These are phyloP conservation scores for Oreohelix idahoensis DNA, from an alignment of 1,140 invertebrate genomes.

Conservation along the genomic window DNA sequence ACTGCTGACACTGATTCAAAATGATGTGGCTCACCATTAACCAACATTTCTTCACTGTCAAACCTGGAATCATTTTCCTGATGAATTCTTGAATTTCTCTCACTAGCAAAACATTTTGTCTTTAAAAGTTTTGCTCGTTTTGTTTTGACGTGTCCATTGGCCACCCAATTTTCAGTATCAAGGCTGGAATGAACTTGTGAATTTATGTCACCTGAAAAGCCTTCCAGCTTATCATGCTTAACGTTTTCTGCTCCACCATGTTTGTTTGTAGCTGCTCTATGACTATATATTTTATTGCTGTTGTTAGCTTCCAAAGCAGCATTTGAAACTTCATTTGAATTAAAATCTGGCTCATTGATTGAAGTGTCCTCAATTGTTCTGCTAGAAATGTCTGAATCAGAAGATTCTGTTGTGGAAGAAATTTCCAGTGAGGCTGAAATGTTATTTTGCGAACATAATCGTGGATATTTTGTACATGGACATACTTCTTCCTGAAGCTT, in stretches of 20 bases:
- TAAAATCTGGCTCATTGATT: constrained; percentile 15
- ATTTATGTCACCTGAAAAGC: not conserved
- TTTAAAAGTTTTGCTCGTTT: no score
- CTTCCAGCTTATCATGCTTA: not conserved
- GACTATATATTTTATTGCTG: no score
- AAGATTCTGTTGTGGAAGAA: not conserved
- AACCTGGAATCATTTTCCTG: not conserved
- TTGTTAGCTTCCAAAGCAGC: not conserved
- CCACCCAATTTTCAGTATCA: not conserved
- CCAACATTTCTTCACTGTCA: not conserved
- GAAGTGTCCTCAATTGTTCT: constrained; percentile 19
- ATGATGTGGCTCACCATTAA: not conserved
- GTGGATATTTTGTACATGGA: not conserved
- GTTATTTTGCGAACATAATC: not conserved
- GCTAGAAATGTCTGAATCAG: not conserved
- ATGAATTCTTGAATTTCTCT: not conserved
- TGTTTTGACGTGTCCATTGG: not conserved
- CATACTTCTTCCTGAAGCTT: not conserved
- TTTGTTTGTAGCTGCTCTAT: no score
- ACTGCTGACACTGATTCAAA: not conserved
- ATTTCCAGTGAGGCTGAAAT: not conserved
- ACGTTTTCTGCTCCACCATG: not conserved
- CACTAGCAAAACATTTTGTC: not conserved
- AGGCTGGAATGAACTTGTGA: not conserved
- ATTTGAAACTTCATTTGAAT: not conserved